Evolutionary conservation across 1,140 invertebrate genomes (phyloP).

Genomic region (Orussus abietinus): DNA sequence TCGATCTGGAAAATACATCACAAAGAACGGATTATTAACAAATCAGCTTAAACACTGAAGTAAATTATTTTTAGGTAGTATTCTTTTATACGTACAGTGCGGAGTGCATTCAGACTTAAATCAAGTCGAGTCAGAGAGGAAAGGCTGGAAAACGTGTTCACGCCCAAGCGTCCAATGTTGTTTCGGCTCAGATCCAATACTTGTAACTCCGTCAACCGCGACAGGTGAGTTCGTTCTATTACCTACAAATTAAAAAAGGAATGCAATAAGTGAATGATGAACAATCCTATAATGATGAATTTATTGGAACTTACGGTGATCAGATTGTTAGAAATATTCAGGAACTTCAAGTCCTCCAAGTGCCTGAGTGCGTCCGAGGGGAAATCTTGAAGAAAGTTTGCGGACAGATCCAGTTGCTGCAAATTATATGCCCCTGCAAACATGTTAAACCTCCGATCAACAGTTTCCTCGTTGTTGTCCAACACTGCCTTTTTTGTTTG

Average conservation of each 20-base stretch:
- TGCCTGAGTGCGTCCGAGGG: slow-evolving; percentile 71
- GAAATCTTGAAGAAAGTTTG: slow-evolving; percentile 80
- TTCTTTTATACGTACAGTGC: slow-evolving; percentile 64
- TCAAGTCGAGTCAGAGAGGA: slow-evolving; percentile 69
- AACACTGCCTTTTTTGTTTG: too few relatives aligned
- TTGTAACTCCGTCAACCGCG: slow-evolving; percentile 64
- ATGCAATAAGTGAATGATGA: background rate
- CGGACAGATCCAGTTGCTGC: slow-evolving; percentile 74
- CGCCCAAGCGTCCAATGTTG: slow-evolving; percentile 72
- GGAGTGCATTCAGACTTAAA: slow-evolving; percentile 78
- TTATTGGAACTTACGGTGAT: slow-evolving; percentile 62
- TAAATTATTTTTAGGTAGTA: background rate
- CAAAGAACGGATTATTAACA: slow-evolving; percentile 4
- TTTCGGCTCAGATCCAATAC: slow-evolving; percentile 80
- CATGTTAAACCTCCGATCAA: too few relatives aligned
- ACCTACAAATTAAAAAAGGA: slow-evolving; percentile 50
- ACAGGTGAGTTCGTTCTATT: slow-evolving; percentile 66
- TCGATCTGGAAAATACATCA: slow-evolving; percentile 78
- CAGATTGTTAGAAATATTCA: slow-evolving; percentile 81
- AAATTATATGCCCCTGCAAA: slow-evolving; percentile 63
- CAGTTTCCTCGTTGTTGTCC: too few relatives aligned
- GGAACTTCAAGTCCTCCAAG: slow-evolving; percentile 63
- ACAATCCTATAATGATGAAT: background rate
- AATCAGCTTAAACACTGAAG: background rate
- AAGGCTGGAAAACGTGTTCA: slow-evolving; percentile 74